Evolutionary conservation across 2,888 invertebrate species (phyloP).

Genomic region (Nudaria mundana): DNA sequence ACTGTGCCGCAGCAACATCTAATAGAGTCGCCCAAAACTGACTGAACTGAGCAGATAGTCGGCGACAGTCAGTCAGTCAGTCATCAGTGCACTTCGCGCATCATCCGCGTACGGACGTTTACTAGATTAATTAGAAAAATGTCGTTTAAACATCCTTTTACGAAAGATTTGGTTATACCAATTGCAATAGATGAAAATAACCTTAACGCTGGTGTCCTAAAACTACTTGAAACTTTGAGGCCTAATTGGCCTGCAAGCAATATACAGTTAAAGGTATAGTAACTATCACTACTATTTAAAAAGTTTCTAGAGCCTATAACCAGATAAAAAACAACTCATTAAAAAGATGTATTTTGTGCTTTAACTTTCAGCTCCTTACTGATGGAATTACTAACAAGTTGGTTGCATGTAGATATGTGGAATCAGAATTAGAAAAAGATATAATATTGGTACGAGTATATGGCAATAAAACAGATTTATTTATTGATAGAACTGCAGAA

Average conservation of each 20-base stretch:
- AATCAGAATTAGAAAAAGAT: constrained; percentile 62
- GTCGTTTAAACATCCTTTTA: constrained; percentile 51
- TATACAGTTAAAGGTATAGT: constrained; percentile 87
- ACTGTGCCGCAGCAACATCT: too few species aligned
- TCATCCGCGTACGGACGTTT: not conserved
- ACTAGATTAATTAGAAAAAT: constrained; percentile 25
- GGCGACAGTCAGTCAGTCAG: too few species aligned
- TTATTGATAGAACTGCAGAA: constrained; percentile 94
- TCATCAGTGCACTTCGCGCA: too few species aligned
- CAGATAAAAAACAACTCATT: too few species aligned
- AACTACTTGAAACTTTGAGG: constrained; percentile 85
- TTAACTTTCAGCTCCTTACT: constrained; percentile 87
- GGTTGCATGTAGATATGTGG: constrained; percentile 85
- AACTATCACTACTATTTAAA: too few species aligned
- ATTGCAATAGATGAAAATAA: constrained; percentile 84
- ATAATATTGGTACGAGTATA: constrained; percentile 94
- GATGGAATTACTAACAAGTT: constrained; percentile 97
- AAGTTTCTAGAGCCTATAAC: too few species aligned
- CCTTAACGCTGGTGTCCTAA: constrained; percentile 84
- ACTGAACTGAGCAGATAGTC: too few species aligned
- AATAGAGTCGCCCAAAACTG: too few species aligned
- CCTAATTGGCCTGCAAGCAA: constrained; percentile 85
- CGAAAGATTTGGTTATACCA: constrained; percentile 75
- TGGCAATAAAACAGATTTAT: constrained; percentile 95
- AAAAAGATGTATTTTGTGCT: not conserved